Base-by-base conservation (phyloP, 1,140 invertebrate genomes). In the Delia radicum region DNA sequence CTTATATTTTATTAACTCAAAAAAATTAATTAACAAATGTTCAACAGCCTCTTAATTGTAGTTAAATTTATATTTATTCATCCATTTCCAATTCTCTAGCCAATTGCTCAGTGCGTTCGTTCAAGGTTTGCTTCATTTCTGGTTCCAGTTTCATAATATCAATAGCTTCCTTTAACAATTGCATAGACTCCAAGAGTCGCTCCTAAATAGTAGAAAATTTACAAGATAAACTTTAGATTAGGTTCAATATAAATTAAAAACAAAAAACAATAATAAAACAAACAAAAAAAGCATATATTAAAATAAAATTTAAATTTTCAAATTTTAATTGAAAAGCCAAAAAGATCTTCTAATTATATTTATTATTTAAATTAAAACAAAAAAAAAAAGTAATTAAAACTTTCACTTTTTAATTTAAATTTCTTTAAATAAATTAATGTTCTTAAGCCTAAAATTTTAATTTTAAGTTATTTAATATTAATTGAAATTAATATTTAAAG, bases 131-230 rank as follows among this genome's bases (percentile, higher is more conserved):
- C 78, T 87, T 87, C 89, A 91, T 89, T 61, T 89, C 87, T 0
- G 89, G 88, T 77, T 91, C 90, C 5, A 88, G 81, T 80, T 81
- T 82, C 46, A 91, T 81, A 72, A 91, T 90, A 73, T 88, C 87
- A 0, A 88, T 84, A 3, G 89, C 89, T 82, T 90, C 88, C 82
- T 89, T 86, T 0, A 91, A 82, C n/a, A 89, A 74, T 5, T 80
- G 80, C 84, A 89, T 88, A 26, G 87, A 87, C 80, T 90, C 87
- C 81, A 84, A 87, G 69, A 89, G 73, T 76, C 87, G 83, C 74
- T 87, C 88, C 88, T 89, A 80, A 61, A 75, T 21, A 75, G 74
- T 75, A 73, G 55, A 18, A 75, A 73, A 21, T 37, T 37, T 37
- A n/a, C n/a, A n/a, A n/a, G n/a, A n/a, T n/a, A n/a, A n/a, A n/a